These are phyloP conservation scores for Zenarchopterus dispar DNA, from an alignment of 2,797 vertebrate species.

Conservation along the genomic window DNA sequence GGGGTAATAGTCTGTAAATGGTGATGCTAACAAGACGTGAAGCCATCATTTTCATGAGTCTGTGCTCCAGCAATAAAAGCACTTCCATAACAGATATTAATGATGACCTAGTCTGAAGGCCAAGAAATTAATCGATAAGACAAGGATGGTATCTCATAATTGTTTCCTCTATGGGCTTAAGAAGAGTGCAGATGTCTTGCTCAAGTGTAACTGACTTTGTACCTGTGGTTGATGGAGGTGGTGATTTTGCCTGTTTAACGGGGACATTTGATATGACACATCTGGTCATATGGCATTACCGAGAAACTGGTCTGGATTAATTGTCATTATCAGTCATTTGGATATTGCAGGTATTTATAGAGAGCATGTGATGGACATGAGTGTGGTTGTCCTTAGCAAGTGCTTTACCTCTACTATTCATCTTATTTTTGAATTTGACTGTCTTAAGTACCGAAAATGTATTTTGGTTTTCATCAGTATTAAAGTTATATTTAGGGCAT, in stretches of 20 bases:
- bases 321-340: constrained; percentile 57
- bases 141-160: constrained; percentile 4
- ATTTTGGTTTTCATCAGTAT: neutral
- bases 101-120: constrained; percentile 15
- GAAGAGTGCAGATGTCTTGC: constrained; percentile 8
- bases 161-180: constrained; percentile 1
- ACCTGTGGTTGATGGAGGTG: constrained; percentile 10
- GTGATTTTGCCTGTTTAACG: constrained; percentile 4
- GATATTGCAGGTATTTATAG: constrained; percentile 56
- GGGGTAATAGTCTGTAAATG: constrained; percentile 10
- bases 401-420: constrained; percentile 2
- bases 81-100: constrained; percentile 25
- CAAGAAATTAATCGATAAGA: constrained; percentile 21
- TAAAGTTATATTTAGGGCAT: neutral
- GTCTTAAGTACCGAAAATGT: neutral
- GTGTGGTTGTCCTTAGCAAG: constrained; percentile 1
- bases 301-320: constrained; percentile 50
- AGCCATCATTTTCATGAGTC: constrained; percentile 8
- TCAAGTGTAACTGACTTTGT: constrained; percentile 3
- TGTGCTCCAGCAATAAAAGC: constrained; percentile 18
- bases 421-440: neutral
- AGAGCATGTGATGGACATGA: constrained; percentile 20
- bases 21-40: constrained; percentile 7
- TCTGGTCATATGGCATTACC: constrained; percentile 52
- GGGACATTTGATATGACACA: constrained; percentile 22